Base-by-base conservation (phyloP, 2,113 vertebrate genomes). In the Seriola aureovittata region DNA sequence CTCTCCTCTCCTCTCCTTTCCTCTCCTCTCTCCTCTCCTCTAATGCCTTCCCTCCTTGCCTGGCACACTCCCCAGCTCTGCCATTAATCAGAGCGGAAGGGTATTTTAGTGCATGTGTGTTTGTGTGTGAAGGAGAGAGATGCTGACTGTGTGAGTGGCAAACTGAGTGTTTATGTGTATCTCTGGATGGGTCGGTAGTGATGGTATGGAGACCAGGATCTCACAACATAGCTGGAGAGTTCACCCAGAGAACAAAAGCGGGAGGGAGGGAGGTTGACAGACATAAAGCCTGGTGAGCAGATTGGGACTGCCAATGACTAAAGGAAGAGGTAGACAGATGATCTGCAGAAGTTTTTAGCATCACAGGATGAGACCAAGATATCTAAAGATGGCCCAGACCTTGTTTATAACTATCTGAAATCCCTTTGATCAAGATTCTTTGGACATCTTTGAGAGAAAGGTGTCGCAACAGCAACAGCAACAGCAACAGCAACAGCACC, bases 181-280 rank as follows among this genome's bases (percentile, higher is more conserved):
- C 74, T 91, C 63, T 75, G 93, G 91, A 91, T 92, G 90, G 76
- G 78, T 90, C 74, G 34, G 57, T 64, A 72, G 75, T 89, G 90
- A 92, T 93, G 95, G 94, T 95, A 94, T 94, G 91, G 94, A 93
- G 94, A 94, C 85, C 90, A 92, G 92, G 92, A 95, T 92, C 94
- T 93, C 93, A 93, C 94, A 94, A 94, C 92, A 94, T 91, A 94
- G 94, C 92, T 42, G 65, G 74, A 88, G 93, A 94, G 95, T 96
- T 95, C 94, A 95, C 93, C 89, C 92, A 95, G 94, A 94, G 95
- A 95, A 93, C 94, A 94, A 93, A 88, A 69, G 88, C 59, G 67
- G 86, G 92, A 87, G 93, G 92, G 93, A 80, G 86, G 85, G 82
- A 72, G 90, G 77, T 78, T 94, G 93, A 93, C 92, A 91, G 93